Evolutionary conservation across 1,140 invertebrate genomes (phyloP).

Genomic region (Procambarus clarkii): DNA sequence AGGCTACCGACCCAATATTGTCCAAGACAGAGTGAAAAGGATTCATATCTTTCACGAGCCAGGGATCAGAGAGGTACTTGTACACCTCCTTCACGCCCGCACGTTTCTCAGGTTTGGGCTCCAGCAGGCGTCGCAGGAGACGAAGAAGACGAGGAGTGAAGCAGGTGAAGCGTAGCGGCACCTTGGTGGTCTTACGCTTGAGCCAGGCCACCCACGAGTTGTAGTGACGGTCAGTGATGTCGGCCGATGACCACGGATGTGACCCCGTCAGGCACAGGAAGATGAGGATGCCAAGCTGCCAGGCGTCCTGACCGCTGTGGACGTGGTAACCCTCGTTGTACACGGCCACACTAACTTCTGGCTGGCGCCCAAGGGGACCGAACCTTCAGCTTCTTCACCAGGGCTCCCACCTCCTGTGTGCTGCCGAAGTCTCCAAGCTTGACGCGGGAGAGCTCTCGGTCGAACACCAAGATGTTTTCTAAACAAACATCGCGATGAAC

Average conservation of each 20-base stretch:
- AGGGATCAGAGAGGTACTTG: conserved; percentile 85
- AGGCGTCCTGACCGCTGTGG: conserved; percentile 91
- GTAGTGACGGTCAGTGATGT: conserved; percentile 82
- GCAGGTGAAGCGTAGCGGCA: conserved; percentile 80
- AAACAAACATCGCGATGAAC: conserved; percentile 93
- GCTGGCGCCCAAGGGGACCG: conserved; percentile 94
- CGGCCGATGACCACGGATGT: conserved; percentile 96
- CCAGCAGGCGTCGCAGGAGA: conserved; percentile 84
- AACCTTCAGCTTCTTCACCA: conserved; percentile 85
- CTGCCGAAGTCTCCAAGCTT: conserved; percentile 98
- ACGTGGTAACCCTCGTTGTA: conserved; percentile 85
- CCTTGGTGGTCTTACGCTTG: conserved; percentile 83
- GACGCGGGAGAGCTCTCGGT: conserved; percentile 91
- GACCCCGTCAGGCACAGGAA: conserved; percentile 95
- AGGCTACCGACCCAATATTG: not conserved
- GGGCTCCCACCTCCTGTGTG: conserved; percentile 80
- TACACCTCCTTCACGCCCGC: conserved; percentile 84
- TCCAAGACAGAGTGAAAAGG: not conserved
- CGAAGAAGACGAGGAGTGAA: conserved; percentile 82
- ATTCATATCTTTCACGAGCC: conserved; percentile 77
- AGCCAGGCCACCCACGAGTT: conserved; percentile 84
- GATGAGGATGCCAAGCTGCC: conserved; percentile 96
- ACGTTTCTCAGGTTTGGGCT: conserved; percentile 83
- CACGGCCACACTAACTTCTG: conserved; percentile 90
- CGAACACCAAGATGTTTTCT: conserved; percentile 87